Evolutionary conservation across 1,140 invertebrate genomes (phyloP).

Genomic region (Drosophila obscura): DNA sequence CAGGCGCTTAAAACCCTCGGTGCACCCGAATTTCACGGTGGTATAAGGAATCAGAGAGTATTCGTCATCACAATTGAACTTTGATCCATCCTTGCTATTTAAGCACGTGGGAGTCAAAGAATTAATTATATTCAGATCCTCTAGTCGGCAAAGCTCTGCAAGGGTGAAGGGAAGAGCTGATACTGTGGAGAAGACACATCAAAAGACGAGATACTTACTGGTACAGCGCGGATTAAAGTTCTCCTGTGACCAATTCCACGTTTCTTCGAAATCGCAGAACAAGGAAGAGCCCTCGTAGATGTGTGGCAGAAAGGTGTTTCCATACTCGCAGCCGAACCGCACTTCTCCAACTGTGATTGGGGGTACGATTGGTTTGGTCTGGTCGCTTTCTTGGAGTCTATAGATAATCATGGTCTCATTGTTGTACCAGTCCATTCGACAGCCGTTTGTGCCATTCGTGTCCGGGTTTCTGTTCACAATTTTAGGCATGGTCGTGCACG

Average conservation of each 20-base stretch:
- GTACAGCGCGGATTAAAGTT: neutral
- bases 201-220: constrained; percentile 15
- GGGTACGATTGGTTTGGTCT: neutral
- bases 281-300: neutral
- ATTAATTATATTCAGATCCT: neutral
- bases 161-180: neutral
- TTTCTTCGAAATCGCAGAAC: neutral
- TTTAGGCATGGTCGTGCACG: neutral
- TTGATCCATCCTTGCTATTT: neutral
- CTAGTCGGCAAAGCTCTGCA: constrained; percentile 2
- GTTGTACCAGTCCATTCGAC: constrained; percentile 27
- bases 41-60: neutral
- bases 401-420: neutral
- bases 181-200: neutral
- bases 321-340: neutral
- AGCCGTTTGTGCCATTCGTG: constrained; percentile 31
- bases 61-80: neutral
- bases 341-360: neutral
- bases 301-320: neutral
- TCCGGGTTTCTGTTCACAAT: constrained; percentile 2
- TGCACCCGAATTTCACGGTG: neutral
- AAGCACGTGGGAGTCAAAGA: neutral
- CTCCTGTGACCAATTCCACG: neutral
- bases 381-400: neutral
- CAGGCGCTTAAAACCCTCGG: neutral